phyloP scores from a whole-genome alignment of 2,113 vertebrate species.

The Edolisoma coerulescens region DNA sequence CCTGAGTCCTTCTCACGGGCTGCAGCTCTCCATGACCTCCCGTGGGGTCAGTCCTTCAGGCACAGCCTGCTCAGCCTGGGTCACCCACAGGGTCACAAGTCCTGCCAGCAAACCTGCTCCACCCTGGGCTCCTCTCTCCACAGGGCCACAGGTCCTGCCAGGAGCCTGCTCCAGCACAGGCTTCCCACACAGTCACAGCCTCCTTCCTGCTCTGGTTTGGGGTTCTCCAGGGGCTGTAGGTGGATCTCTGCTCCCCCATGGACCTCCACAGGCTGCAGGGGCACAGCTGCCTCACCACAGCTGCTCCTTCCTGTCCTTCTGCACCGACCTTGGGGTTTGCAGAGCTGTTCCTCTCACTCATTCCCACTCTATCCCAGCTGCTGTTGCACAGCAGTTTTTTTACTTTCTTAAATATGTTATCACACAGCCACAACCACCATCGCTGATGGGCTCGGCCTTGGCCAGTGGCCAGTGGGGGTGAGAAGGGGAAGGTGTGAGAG shows the following conservation, averaged over 20 bases:
- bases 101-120: neutral
- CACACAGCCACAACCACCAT: neutral
- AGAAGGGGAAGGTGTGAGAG: neutral
- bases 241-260: neutral
- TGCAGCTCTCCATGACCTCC: neutral
- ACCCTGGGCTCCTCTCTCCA: neutral
- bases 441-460: neutral
- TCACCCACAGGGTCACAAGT: neutral
- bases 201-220: neutral
- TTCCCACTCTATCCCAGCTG: neutral
- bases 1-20: rapidly evolving
- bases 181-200: neutral
- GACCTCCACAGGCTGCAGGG: neutral
- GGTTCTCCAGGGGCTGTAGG: neutral
- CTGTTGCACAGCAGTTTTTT: neutral
- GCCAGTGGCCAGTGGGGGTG: neutral
- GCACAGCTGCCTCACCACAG: neutral
- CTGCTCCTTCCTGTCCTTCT: neutral
- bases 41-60: neutral
- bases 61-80: neutral
- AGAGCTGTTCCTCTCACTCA: neutral
- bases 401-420: neutral
- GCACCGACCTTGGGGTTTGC: neutral
- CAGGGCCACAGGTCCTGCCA: neutral
- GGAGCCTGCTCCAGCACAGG: neutral